Conservation (phyloP, 2,797 vertebrate genomes). For the Protonibea diacanthus region DNA sequence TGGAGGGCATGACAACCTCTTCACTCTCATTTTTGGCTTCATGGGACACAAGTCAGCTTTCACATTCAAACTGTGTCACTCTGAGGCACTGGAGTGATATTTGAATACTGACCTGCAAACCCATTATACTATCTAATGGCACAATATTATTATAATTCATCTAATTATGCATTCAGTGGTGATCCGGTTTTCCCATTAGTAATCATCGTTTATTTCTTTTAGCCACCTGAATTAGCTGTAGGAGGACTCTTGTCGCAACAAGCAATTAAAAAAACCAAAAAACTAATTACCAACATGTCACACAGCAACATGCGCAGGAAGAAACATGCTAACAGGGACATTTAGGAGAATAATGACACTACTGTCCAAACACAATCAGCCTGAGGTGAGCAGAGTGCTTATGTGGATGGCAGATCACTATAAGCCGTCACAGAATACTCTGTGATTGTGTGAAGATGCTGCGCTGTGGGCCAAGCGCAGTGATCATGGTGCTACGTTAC, state of each 20-base stretch:
- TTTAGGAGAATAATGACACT: slow-evolving; percentile 34
- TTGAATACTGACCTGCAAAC: slow-evolving; percentile 18
- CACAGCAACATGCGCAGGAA: background rate
- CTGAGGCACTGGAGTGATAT: slow-evolving; percentile 10
- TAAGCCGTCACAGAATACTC: slow-evolving; percentile 14
- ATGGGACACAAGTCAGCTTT: slow-evolving; percentile 36
- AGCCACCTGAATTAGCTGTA: slow-evolving; percentile 30
- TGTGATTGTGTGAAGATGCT: background rate
- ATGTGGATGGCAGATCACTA: slow-evolving; percentile 22
- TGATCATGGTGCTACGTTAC: background rate
- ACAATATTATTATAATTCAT: slow-evolving; percentile 16
- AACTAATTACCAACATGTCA: slow-evolving; percentile 43
- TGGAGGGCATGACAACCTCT: slow-evolving; percentile 19
- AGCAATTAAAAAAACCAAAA: slow-evolving; percentile 25
- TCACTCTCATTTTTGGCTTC: slow-evolving; percentile 26
- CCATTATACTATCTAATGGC: background rate
- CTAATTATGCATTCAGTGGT: slow-evolving; percentile 39
- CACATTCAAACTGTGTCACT: slow-evolving; percentile 22
- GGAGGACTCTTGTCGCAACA: slow-evolving; percentile 50
- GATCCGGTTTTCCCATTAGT: slow-evolving; percentile 20
- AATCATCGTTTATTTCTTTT: slow-evolving; percentile 37
- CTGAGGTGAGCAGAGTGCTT: slow-evolving; percentile 15
- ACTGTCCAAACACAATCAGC: slow-evolving; percentile 28
- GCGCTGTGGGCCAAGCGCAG: background rate
- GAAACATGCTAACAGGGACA: slow-evolving; percentile 35